These are phyloP conservation scores for Zaprionus nigranus DNA, from an alignment of 1,140 invertebrate species.

Conservation along the genomic window DNA sequence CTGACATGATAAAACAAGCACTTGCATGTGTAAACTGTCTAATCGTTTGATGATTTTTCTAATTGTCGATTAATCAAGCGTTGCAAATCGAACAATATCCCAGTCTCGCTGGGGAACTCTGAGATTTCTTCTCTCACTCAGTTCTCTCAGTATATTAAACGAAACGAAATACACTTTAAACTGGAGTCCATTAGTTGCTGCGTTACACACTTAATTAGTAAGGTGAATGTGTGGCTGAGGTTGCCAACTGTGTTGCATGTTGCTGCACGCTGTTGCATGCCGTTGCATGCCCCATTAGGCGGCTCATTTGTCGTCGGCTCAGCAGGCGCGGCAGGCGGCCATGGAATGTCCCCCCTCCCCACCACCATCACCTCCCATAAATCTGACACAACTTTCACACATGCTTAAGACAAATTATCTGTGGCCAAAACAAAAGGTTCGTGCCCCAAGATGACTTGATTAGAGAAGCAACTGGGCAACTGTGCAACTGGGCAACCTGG, in stretches of 20 bases:
- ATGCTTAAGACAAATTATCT: slow-evolving; percentile 80
- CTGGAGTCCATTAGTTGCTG: slow-evolving; percentile 4
- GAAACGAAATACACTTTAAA: slow-evolving; percentile 19
- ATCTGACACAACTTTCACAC: slow-evolving; percentile 80
- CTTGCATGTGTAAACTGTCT: neutral
- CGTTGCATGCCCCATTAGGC: slow-evolving; percentile 61
- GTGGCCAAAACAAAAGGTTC: slow-evolving; percentile 69
- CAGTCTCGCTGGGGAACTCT: neutral
- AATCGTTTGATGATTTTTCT: slow-evolving; percentile 17
- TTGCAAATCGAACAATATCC: slow-evolving; percentile 7
- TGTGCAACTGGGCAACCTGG: slow-evolving; percentile 33
- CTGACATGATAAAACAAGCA: slow-evolving; percentile 2
- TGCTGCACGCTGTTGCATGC: slow-evolving; percentile 10
- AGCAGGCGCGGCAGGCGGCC: slow-evolving; percentile 21
- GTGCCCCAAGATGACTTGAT: slow-evolving; percentile 72
- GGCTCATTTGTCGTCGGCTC: slow-evolving; percentile 69
- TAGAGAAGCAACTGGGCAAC: slow-evolving; percentile 58
- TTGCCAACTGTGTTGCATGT: slow-evolving; percentile 27
- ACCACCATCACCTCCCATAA: slow-evolving; percentile 44
- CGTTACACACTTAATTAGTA: slow-evolving; percentile 64
- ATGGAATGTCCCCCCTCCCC: neutral
- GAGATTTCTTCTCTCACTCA: slow-evolving; percentile 16
- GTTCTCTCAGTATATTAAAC: slow-evolving; percentile 25
- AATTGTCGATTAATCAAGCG: slow-evolving; percentile 29
- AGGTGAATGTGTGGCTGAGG: slow-evolving; percentile 13